phyloP scores from a whole-genome alignment of 2,888 invertebrate species.

The Sarcophaga carnaria region DNA sequence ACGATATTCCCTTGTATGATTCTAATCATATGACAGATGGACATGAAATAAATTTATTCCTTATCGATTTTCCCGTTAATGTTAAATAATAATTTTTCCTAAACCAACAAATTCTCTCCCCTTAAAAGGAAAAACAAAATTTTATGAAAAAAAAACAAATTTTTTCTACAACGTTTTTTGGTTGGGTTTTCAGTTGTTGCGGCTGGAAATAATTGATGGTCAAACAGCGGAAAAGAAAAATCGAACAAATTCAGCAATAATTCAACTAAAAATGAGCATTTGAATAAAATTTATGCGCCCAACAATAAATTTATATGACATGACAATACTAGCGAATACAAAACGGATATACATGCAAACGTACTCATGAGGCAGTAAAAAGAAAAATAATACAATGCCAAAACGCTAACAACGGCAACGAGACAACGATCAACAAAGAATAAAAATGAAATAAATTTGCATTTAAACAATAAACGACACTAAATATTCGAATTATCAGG shows the following conservation, averaged over 20 bases:
- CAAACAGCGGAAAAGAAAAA: neutral
- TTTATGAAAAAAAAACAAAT: too few species aligned
- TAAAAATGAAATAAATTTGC: slow-evolving; percentile 30
- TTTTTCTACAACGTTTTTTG: too few species aligned
- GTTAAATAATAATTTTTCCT: too few species aligned
- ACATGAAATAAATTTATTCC: too few species aligned
- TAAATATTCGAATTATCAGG: slow-evolving; percentile 41
- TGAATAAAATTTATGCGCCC: slow-evolving; percentile 15
- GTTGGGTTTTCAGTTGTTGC: too few species aligned
- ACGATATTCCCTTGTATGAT: too few species aligned
- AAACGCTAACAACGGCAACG: too few species aligned
- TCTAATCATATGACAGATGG: too few species aligned
- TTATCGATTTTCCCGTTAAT: too few species aligned
- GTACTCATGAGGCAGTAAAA: neutral
- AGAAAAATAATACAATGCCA: neutral
- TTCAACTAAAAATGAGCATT: slow-evolving; percentile 21
- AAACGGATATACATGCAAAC: neutral
- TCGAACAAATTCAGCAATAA: slow-evolving; percentile 32
- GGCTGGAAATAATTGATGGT: slow-evolving; percentile 1
- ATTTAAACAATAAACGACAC: slow-evolving; percentile 45
- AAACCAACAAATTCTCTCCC: too few species aligned
- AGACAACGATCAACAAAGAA: neutral
- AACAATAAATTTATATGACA: neutral
- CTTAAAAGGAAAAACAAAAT: too few species aligned
- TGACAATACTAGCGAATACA: neutral